A percentile compares a stretch with the other conserved stretches of the same genome.
phyloP scores from a whole-genome alignment of 2,113 vertebrate species.

The Psilopsiagon aymara region DNA sequence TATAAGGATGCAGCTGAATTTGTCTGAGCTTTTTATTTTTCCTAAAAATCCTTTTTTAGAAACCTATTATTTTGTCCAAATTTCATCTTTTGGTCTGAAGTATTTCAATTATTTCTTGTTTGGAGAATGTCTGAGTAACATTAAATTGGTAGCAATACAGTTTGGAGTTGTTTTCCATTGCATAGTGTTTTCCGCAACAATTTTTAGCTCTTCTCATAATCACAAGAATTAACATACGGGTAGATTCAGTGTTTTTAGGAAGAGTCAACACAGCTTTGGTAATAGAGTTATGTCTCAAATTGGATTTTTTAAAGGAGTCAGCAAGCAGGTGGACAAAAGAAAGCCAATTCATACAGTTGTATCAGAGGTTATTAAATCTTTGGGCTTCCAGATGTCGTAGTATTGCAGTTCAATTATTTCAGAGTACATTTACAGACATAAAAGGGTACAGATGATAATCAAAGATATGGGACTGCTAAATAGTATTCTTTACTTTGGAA shows the following conservation, averaged over 20 bases:
- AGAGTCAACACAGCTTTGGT: not conserved
- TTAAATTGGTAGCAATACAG: not conserved
- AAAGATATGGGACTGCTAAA: not conserved
- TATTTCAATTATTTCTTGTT: not conserved
- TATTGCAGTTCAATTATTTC: not conserved
- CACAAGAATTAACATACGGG: not conserved
- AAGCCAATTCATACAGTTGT: not conserved
- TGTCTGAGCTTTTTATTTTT: not conserved
- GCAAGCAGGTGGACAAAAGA: not conserved
- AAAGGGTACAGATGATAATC: not conserved
- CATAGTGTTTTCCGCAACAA: not conserved
- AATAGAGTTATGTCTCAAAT: not conserved
- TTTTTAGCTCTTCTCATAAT: not conserved
- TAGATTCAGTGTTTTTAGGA: not conserved
- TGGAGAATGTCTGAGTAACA: not conserved
- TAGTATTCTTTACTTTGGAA: not conserved
- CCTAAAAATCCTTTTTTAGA: not conserved
- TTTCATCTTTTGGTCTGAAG: not conserved
- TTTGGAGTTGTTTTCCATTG: not conserved
- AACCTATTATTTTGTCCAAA: fast-evolving
- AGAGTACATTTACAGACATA: not conserved
- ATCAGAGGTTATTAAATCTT: not conserved
- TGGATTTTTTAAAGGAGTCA: not conserved
- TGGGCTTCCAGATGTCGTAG: not conserved
- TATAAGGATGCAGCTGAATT: not conserved